Evolutionary conservation across 2,888 invertebrate species (phyloP), one percentile per base, ranked within the genome.

Genomic region (Pogonocherus hispidulus): DNA sequence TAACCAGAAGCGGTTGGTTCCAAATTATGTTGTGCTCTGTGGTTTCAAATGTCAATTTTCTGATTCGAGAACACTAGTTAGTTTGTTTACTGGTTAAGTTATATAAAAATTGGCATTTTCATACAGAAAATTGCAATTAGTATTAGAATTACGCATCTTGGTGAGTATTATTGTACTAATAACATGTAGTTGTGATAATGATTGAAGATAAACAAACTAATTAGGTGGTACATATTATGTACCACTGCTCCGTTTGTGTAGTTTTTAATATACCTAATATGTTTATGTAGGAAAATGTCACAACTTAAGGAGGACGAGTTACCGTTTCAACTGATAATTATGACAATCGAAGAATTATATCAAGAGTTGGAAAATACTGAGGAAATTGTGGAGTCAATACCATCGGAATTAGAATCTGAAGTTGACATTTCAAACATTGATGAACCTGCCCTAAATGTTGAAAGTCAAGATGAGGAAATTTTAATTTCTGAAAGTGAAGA

Each of bases 221-320:
- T 44, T 16, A 6, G 11, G 18, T 44, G 46, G 46, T 44, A 44
- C 46, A 16, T 44, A 9, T 18, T 44, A 16, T 18, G 46, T 44
- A 44, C 46, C 46, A 44, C 46, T 9, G 46, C 46, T 44, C 46
- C 46, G 46, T 44, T 44, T 44, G 46, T 18, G 46, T 14, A 44
- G 18, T 44, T 44, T 44, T 1, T 16, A 44, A 44, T 44, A 44
- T 44, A 9, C 6, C 6, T 27, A n/a, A n/a, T n/a, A n/a, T 27
- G 4, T 8, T 27, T 4, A 27, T 27, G 27, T 27, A 1, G 27
- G 1, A 27, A 27, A 27, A 27, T 27, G 27, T 27, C 27, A 27
- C 27, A 8, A 27, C 27, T 27, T 8, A 27, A 27, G 27, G n/a
- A n/a, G n/a, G 1, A 44, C 46, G 46, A 44, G 18, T 44, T 44